Base-by-base conservation (phyloP, 2,113 vertebrate species). In the Copsychus sechellarum region DNA sequence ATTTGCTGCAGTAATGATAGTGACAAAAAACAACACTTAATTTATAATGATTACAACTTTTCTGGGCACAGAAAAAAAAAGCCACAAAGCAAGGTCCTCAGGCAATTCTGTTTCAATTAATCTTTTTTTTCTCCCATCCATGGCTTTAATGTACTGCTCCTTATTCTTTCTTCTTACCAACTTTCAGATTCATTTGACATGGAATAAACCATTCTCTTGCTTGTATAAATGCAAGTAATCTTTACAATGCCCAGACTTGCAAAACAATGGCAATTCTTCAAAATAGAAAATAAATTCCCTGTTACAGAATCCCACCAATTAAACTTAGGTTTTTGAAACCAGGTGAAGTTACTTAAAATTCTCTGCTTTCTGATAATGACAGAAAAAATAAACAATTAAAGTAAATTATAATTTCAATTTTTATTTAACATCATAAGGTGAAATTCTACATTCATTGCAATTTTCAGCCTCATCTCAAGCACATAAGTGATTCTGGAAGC, bases 201-300 rank as follows among this genome's bases (percentile, higher is more conserved):
- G 14, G 26, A 82, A 47, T 60, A 86, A 31, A 42, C 3, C 29
- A n/a, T n/a, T 70, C 8, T 17, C 19, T 8, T 43, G 17, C 42
- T 18, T 43, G 42, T 12, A 25, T 18, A 34, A 84, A 62, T 12
- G 14, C 1, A 0, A 78, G 15, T 8, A 70, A 47, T 45, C 5
- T 81, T 56, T 69, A 38, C 47, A 65, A 43, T 43, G 22, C 47
- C 50, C 0, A 0, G 8, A 24, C 21, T 47, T 33, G 43, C 18
- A 64, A 87, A 77, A 50, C 17, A 78, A 74, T 13, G 1, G n/a
- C 14, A 38, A 24, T 28, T 74, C 23, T 78, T 58, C 50, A 65
- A 91, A 72, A 61, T 3, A 73, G 23, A 81, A 72, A 73, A 61
- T 12, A 13, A 70, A 45, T 11, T 50, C 15, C 12, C 22, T 48